These are phyloP conservation scores for Opisthograptis luteolata DNA, from an alignment of 2,888 invertebrate species.

Conservation along the genomic window DNA sequence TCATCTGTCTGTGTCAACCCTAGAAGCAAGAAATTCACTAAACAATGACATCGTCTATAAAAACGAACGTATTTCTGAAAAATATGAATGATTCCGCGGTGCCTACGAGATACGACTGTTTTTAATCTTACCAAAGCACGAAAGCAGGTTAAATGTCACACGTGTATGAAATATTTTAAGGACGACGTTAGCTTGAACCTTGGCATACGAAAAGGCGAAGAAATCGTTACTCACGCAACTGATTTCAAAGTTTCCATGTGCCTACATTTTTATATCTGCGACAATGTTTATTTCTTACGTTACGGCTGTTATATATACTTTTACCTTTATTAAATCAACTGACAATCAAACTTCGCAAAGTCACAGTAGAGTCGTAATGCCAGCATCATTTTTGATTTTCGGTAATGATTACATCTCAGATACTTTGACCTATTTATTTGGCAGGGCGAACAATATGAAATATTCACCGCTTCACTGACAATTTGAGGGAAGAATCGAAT, in stretches of 20 bases:
- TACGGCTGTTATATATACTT: conserved; percentile 31
- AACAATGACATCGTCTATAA: conserved; percentile 56
- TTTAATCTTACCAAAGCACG: conserved; percentile 36
- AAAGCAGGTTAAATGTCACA: conserved; percentile 26
- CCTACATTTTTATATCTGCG: conserved; percentile 25
- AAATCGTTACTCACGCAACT: conserved; percentile 12
- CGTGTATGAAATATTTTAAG: conserved; percentile 26
- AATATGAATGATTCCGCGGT: conserved; percentile 51
- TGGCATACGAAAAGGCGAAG: conserved; percentile 12
- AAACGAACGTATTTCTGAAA: conserved; percentile 52
- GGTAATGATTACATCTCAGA: conserved; percentile 54
- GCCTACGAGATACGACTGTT: conserved; percentile 36
- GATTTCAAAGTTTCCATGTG: conserved; percentile 15
- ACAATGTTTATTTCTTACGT: conserved; percentile 20
- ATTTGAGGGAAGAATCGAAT: conserved; percentile 65
- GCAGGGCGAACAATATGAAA: conserved; percentile 54
- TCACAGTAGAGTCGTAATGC: conserved; percentile 38
- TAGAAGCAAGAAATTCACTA: conserved; percentile 37
- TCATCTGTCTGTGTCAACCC: conserved; percentile 27
- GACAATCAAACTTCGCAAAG: conserved; percentile 33
- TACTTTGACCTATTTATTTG: conserved; percentile 61
- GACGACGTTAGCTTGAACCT: conserved; percentile 2
- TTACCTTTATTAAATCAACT: conserved; percentile 36
- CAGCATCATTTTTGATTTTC: conserved; percentile 41
- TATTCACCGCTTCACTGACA: conserved; percentile 63